These are phyloP conservation scores for Equus quagga DNA, from an alignment of 2,113 vertebrate species.

Conservation along the genomic window DNA sequence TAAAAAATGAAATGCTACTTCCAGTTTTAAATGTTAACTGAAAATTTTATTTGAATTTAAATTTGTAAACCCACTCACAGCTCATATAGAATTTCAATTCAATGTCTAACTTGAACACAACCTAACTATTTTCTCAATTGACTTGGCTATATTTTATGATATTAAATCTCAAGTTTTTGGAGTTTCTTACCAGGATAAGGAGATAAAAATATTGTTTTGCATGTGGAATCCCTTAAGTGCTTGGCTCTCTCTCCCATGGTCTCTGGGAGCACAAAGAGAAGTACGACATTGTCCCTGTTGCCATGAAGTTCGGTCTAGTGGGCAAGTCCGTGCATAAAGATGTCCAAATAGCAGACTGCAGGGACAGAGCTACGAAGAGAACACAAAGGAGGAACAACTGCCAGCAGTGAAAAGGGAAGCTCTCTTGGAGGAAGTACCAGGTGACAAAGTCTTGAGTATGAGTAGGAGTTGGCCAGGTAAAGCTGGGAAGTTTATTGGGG, in stretches of 20 bases:
- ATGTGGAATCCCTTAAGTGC: background rate
- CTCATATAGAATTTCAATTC: background rate
- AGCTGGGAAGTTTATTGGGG: background rate
- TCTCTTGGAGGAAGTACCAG: background rate
- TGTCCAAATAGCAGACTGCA: background rate
- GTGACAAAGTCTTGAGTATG: background rate
- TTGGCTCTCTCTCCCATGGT: background rate
- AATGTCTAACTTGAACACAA: background rate
- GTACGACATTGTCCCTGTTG: background rate
- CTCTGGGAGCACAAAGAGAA: background rate
- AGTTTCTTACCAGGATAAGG: background rate
- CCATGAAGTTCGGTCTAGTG: background rate
- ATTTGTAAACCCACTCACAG: background rate
- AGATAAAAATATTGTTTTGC: background rate
- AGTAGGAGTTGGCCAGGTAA: background rate
- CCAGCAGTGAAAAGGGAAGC: background rate
- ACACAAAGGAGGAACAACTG: background rate
- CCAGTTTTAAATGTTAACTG: background rate
- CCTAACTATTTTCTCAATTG: background rate
- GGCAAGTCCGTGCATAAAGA: background rate
- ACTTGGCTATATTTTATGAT: background rate
- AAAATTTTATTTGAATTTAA: slow-evolving; percentile 7
- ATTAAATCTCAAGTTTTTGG: background rate
- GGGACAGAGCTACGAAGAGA: background rate
- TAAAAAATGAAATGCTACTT: background rate